Base-by-base conservation (phyloP, 2,113 vertebrate genomes). In the Microcebus griseorufus region DNA sequence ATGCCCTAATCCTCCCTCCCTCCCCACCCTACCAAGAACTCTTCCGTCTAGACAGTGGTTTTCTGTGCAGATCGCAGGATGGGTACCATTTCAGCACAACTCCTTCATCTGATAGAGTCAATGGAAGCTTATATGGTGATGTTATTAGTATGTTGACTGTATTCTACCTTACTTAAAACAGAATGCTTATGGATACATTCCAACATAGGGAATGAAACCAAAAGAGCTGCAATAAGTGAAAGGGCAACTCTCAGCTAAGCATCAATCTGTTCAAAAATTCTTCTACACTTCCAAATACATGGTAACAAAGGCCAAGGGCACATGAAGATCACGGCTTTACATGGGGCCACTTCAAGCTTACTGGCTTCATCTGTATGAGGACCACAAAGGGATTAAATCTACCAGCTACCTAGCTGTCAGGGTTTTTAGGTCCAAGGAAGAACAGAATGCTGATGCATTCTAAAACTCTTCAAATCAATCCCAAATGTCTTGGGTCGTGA, bases 301-400 rank as follows among this genome's bases (percentile, higher is more conserved):
- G 1, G 6, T 17, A 27, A 60, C 25, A 48, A 79, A 88, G n/a
- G 80, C 23, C 62, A 39, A 34, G 32, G 32, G 42, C 51, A 53
- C 32, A 0, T 42, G 13, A 45, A 45, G 39, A 39, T 20, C 39
- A 83, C 20, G 6, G 34, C 2, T 1, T 16, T 18, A 2, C 0
- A 4, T 18, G 29, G 34, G 0, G 0, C 69, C 34, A 27, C 23
- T 34, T 82, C 32, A 87, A 39, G 53, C 32, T 69, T 11, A 11
- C 25, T 32, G 42, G 45, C n/a, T 76, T 42, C 79, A 51, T 13
- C 37, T 53, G 34, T 22, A 29, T 18, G 17, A 37, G 22, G 3
- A 9, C 6, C 25, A 48, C 53, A 51, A 55, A 39, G 80, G 23
- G 9, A 29, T 29, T 60, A n/a, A 53, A 65, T 45, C 60, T 42